phyloP scores from a whole-genome alignment of 2,888 invertebrate species.

The Theretra japonica region DNA sequence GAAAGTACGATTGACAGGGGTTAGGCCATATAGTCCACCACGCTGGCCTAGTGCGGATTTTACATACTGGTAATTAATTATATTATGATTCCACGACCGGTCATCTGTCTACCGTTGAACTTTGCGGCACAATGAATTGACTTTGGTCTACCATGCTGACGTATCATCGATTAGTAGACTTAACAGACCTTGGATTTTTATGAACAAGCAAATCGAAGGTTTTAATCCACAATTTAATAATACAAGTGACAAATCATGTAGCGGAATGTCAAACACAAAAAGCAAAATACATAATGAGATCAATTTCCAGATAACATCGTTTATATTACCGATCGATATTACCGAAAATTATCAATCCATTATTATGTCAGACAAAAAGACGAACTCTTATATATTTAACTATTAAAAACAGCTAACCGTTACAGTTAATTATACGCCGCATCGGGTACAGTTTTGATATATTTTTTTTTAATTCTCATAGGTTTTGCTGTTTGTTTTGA shows the following conservation, averaged over 20 bases:
- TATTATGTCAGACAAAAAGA: not conserved
- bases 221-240: no score
- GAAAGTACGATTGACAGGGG: no score
- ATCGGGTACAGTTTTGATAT: slow-evolving; percentile 39
- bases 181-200: no score
- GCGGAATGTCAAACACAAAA: not conserved
- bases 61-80: no score
- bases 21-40: no score
- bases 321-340: not conserved
- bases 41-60: no score
- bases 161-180: no score
- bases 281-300: not conserved
- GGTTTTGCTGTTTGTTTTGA: slow-evolving; percentile 22
- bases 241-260: not conserved
- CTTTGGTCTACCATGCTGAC: no score
- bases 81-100: no score
- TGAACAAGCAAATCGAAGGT: no score
- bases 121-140: no score
- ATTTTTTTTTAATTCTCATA: slow-evolving; percentile 36
- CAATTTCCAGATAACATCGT: not conserved
- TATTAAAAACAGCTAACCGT: slow-evolving; percentile 38
- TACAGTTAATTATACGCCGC: slow-evolving; percentile 45
- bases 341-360: not conserved
- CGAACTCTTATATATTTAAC: not conserved
- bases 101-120: no score